Evolutionary conservation across 2,888 invertebrate species (phyloP).

Genomic region (Tetragonisca angustula): DNA sequence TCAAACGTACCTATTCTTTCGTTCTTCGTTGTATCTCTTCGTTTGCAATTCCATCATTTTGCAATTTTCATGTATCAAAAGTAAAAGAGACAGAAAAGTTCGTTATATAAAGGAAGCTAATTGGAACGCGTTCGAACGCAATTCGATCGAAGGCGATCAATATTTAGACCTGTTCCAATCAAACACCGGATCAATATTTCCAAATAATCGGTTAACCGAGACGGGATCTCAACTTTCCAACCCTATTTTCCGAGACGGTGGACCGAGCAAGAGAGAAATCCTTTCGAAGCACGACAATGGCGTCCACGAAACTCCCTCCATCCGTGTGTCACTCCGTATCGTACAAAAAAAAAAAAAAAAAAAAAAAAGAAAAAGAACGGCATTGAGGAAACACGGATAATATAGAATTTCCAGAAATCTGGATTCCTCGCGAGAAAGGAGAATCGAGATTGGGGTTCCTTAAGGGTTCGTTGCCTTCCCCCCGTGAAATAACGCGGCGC

Average conservation of each 20-base stretch:
- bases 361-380: constrained; percentile 58
- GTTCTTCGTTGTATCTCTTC: neutral
- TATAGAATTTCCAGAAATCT: constrained; percentile 78
- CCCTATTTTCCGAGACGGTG: constrained; percentile 37
- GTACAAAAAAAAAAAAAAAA: constrained; percentile 55
- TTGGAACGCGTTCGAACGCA: neutral
- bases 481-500: constrained; percentile 65
- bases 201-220: constrained; percentile 72
- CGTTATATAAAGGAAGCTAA: neutral
- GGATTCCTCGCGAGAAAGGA: constrained; percentile 67
- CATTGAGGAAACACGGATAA: constrained; percentile 68
- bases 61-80: neutral
- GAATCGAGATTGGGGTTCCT: constrained; percentile 71
- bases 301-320: constrained; percentile 26
- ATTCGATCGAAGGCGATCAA: constrained; percentile 59
- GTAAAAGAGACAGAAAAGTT: no score
- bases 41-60: neutral
- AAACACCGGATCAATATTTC: constrained; percentile 75
- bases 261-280: constrained; percentile 63
- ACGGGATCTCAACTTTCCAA: constrained; percentile 63
- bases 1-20: neutral
- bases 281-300: constrained; percentile 71
- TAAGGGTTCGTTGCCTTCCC: constrained; percentile 73
- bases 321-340: constrained; percentile 71
- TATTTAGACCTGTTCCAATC: constrained; percentile 74